Evolutionary conservation across 2,797 vertebrate species (phyloP).

Genomic region (Xyrichtys novacula): DNA sequence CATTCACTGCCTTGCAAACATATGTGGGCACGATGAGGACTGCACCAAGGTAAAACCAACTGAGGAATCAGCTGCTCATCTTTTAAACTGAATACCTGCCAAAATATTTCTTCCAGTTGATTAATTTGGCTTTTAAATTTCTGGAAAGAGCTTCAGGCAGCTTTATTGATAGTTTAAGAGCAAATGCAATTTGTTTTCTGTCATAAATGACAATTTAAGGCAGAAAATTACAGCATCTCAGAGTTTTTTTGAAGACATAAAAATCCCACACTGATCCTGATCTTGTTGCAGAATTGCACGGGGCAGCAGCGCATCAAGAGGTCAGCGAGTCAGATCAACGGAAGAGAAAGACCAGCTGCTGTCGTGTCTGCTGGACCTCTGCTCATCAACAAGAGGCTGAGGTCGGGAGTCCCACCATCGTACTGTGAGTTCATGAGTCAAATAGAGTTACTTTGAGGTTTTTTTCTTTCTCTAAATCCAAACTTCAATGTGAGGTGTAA

Average conservation of each 20-base stretch:
- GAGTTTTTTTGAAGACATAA: neutral
- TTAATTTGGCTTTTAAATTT: too few relatives aligned
- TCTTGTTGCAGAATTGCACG: slow-evolving; percentile 61
- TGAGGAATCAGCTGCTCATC: neutral
- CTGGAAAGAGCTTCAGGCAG: too few relatives aligned
- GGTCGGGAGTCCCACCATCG: neutral
- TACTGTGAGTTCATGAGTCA: slow-evolving; percentile 61
- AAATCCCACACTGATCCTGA: neutral
- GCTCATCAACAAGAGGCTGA: slow-evolving; percentile 36
- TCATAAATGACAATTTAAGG: too few relatives aligned
- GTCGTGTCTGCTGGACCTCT: slow-evolving; percentile 79
- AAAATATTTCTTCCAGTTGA: too few relatives aligned
- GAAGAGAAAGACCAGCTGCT: neutral
- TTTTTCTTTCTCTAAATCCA: neutral
- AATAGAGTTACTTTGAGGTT: neutral
- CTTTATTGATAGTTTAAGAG: too few relatives aligned
- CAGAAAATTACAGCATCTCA: too few relatives aligned
- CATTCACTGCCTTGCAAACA: slow-evolving; percentile 79
- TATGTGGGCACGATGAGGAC: slow-evolving; percentile 73
- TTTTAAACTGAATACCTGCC: neutral
- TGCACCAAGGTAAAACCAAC: slow-evolving; percentile 76
- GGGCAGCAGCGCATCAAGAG: slow-evolving; percentile 45
- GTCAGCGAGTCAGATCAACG: slow-evolving; percentile 5
- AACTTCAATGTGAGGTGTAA: fast-evolving
- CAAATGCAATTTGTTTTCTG: too few relatives aligned